Percentiles rank a stretch among this genome's conserved stretches.
phyloP scores from a whole-genome alignment of 2,113 vertebrate genomes.

The Oryzias woworae region DNA sequence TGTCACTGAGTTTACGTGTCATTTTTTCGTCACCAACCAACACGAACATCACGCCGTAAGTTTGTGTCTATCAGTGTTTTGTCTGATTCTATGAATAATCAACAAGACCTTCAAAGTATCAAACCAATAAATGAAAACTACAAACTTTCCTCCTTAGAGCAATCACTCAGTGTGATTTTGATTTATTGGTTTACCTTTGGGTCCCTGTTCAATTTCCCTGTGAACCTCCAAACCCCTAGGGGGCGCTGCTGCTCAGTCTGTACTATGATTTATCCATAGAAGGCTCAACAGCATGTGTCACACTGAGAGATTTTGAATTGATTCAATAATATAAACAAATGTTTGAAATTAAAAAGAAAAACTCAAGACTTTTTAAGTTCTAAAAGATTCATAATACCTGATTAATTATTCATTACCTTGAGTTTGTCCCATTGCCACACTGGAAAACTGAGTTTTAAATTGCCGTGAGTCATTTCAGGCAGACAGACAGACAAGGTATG shows the following conservation, averaged over 20 bases:
- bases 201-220: slow-evolving; percentile 55
- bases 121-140: slow-evolving; percentile 64
- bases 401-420: no score
- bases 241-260: slow-evolving; percentile 49
- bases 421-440: no score
- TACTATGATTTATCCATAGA: slow-evolving; percentile 5
- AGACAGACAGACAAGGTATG: slow-evolving; percentile 14
- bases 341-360: neutral
- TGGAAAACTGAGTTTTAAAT: no score
- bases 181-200: slow-evolving; percentile 66
- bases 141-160: slow-evolving; percentile 6
- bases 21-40: slow-evolving; percentile 51
- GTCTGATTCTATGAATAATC: slow-evolving; percentile 30
- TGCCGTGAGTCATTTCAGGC: slow-evolving; percentile 7
- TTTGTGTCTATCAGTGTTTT: slow-evolving; percentile 37
- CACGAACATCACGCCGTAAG: slow-evolving; percentile 48
- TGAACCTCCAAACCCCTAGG: slow-evolving; percentile 73
- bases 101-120: slow-evolving; percentile 55
- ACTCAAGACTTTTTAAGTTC: no score
- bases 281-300: neutral
- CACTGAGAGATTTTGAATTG: neutral
- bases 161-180: slow-evolving; percentile 41
- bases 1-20: slow-evolving; percentile 18
- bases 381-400: no score
- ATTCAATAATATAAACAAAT: neutral